These are phyloP conservation scores for Mellilla xanthometata DNA, from an alignment of 2,888 invertebrate genomes.

Conservation along the genomic window DNA sequence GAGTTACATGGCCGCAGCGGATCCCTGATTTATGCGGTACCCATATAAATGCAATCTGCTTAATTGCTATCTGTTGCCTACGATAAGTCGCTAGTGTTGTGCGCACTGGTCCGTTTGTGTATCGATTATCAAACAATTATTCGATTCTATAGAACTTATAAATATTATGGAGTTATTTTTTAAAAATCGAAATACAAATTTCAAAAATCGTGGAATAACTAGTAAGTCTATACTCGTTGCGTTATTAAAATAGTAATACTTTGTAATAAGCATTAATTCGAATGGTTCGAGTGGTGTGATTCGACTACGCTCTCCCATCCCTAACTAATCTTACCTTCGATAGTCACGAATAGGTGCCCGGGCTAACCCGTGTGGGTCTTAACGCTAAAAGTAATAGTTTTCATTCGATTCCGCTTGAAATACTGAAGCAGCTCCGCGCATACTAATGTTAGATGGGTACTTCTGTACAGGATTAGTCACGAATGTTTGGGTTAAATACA, in stretches of 20 bases:
- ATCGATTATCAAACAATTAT: constrained; percentile 2
- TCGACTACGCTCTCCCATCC: constrained; percentile 5
- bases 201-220: too few relatives aligned
- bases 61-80: constrained; percentile 66
- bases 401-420: constrained; percentile 27
- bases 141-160: neutral
- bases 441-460: constrained; percentile 15
- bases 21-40: constrained; percentile 77
- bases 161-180: too few relatives aligned
- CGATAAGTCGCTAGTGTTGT: constrained; percentile 46
- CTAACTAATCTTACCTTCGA: constrained; percentile 16
- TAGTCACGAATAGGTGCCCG: constrained; percentile 6
- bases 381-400: constrained; percentile 33
- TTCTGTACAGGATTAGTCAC: too few relatives aligned
- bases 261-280: too few relatives aligned
- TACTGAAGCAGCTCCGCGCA: constrained; percentile 19
- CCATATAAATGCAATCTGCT: constrained; percentile 79
- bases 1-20: constrained; percentile 53
- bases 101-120: constrained; percentile 4
- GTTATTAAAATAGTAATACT: too few relatives aligned
- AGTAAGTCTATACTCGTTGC: too few relatives aligned
- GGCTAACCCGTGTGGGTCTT: constrained; percentile 19
- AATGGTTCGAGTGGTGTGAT: neutral
- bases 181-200: too few relatives aligned
- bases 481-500: too few relatives aligned